Evolutionary conservation across 2,797 vertebrate genomes (phyloP), one percentile per base, ranked within the genome.

Genomic region (Tragopan temminckii): DNA sequence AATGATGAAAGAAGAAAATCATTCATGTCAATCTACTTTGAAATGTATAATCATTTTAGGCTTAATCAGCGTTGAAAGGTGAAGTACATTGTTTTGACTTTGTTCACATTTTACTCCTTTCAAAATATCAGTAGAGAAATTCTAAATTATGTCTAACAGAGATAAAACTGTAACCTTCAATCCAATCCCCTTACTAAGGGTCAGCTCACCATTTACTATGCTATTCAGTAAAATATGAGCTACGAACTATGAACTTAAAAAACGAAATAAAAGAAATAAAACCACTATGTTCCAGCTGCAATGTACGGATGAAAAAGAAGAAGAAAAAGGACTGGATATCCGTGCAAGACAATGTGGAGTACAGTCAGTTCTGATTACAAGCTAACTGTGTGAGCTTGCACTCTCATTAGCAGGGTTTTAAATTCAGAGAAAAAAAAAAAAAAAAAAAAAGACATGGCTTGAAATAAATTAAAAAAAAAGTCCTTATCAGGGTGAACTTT

Each of bases 401-500:
- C 40, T 75, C 42, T 71, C 55, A 53, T 78, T 88, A 88, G 42
- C 25, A 59, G 13, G 7, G 36, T 27, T 82, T 88, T 80, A 91
- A 84, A 85, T 92, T 58, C 29, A 18, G 52, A 55, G 8, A 31
- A 19, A 19, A 53, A 53, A n/a, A 20, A 12, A 13, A 57, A 66
- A 8, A 90, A 52, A 77, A 83, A 91, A 29, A 91, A 87, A 75
- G 3, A 70, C 20, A 46, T 40, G 40, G 53, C 29, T 87, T 91
- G 50, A 78, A 14, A 3, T 36, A 64, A 92, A 87, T 29, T 13
- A n/a, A 40, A 71, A 53, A 46, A 53, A 80, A 61, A 6, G 10
- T 52, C 43, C 67, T 93, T 97, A 95, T 85, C 77, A 79, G 40
- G 63, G 74, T 92, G 66, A 95, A 31, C 79, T 83, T 88, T 75